Evolutionary conservation across 2,113 vertebrate genomes (phyloP).

Genomic region (Thryonomys swinderianus): DNA sequence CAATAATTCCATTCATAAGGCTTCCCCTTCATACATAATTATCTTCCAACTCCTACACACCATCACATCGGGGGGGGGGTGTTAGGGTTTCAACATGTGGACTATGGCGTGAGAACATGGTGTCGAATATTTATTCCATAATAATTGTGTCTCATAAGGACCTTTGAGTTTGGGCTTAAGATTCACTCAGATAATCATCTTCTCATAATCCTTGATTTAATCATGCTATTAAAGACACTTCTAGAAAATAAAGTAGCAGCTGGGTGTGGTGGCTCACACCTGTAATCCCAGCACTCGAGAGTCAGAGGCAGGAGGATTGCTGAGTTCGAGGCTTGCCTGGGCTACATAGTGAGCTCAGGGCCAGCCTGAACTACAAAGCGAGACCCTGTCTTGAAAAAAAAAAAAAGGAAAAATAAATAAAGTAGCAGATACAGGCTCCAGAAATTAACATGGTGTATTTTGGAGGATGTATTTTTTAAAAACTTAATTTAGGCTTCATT

Average conservation of each 20-base stretch:
- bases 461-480: background rate
- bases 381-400: too few species aligned
- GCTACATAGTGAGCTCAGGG: too few species aligned
- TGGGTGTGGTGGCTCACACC: too few species aligned
- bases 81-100: background rate
- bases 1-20: background rate
- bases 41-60: background rate
- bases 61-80: background rate
- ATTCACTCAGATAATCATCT: background rate
- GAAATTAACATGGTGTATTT: background rate
- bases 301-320: too few species aligned
- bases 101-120: background rate
- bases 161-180: background rate
- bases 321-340: too few species aligned
- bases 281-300: too few species aligned
- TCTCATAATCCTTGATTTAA: background rate
- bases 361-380: too few species aligned
- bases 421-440: background rate
- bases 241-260: background rate
- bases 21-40: background rate
- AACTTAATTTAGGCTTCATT: background rate
- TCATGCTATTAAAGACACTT: background rate
- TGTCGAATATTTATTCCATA: background rate
- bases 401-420: too few species aligned
- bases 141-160: background rate